phyloP scores from a whole-genome alignment of 2,888 invertebrate species.

The Acleris literana region DNA sequence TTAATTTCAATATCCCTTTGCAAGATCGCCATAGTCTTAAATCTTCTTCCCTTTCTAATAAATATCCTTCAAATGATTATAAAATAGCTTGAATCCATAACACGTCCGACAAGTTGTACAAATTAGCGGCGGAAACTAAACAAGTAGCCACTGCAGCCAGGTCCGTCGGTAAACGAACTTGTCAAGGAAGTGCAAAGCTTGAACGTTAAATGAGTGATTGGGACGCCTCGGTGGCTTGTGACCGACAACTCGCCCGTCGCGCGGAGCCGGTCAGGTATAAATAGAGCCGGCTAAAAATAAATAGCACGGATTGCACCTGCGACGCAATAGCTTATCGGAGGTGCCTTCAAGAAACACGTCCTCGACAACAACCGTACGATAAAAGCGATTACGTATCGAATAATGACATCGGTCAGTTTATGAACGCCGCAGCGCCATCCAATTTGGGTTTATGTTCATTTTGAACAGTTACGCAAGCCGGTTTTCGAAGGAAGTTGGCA shows the following conservation, averaged over 20 bases:
- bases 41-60: neutral
- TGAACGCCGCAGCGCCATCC: neutral
- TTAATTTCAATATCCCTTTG: neutral
- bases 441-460: slow-evolving; percentile 13
- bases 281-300: slow-evolving; percentile 77
- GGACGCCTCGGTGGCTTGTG: slow-evolving; percentile 54
- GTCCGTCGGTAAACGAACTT: slow-evolving; percentile 21
- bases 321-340: slow-evolving; percentile 43
- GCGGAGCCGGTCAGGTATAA: slow-evolving; percentile 74
- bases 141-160: slow-evolving; percentile 8
- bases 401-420: slow-evolving; percentile 6
- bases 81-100: slow-evolving; percentile 3
- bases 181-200: slow-evolving; percentile 31
- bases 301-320: slow-evolving; percentile 73
- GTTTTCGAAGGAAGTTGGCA: slow-evolving; percentile 52
- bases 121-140: slow-evolving; percentile 9
- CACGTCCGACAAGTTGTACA: slow-evolving; percentile 12
- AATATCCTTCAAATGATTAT: neutral
- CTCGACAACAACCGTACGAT: slow-evolving; percentile 8
- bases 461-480: slow-evolving; percentile 46
- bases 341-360: slow-evolving; percentile 23
- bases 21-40: neutral
- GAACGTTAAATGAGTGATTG: slow-evolving; percentile 40
- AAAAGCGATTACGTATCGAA: slow-evolving; percentile 10
- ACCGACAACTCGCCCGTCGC: slow-evolving; percentile 61